Evolutionary conservation across 2,888 invertebrate genomes (phyloP), one percentile per base, ranked within the genome.

Genomic region (Drosophila pullipes): DNA sequence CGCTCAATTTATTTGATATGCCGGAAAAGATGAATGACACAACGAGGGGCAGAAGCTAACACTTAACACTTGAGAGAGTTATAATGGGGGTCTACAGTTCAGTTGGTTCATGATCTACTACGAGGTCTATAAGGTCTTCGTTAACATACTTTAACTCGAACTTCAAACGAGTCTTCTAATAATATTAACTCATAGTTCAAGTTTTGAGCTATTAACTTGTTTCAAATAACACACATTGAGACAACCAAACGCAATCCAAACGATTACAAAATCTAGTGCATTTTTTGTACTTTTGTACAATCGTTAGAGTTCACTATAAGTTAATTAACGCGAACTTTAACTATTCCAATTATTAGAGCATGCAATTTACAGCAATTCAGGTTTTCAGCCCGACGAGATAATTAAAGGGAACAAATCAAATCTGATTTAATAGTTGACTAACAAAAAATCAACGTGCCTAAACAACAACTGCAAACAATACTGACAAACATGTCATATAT

Each of bases 401-500:
- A 65, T 59, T 35, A 44, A 55, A 47, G 60, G 41, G 31, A 57
- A 64, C 16, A 50, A 37, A 62, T 47, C 47, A 35, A 25, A 31
- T 13, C 9, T 0, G 41, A 67, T 62, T 62, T 59, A 67, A 50
- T 37, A 18, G 44, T 31, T 31, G 63, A 22, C 54, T 54, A 6
- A 22, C 22, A 28, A n/a, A 25, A 33, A 28, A 44, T 54, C 35
- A 31, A 44, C 28, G 31, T 11, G 67, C 39, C 30, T 50, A 67
- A 63, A 61, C 59, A 55, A 37, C 70, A 47, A 47, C 52, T 39
- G 47, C 47, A 10, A 49, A 50, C 57, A 47, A 61, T 78, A 74
- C 75, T 75, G 57, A 78, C 78, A 69, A n/a, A n/a, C 60, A 53
- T 41, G 68, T 49, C 74, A 67, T 69, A 71, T 69, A 74, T 65